phyloP scores from a whole-genome alignment of 2,797 vertebrate species.

The Phrynocephalus vlangalii region DNA sequence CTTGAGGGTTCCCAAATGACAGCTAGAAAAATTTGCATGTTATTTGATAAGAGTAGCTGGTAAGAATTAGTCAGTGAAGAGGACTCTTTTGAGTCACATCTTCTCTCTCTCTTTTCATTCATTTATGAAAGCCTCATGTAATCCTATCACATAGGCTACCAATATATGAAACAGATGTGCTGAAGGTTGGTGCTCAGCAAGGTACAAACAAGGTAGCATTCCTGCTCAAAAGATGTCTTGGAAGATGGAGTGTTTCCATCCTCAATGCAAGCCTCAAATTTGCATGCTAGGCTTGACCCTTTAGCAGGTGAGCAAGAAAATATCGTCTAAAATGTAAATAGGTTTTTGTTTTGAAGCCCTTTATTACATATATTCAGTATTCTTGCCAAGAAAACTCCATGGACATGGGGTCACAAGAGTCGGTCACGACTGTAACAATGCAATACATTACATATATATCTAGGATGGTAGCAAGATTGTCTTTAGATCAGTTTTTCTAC shows the following conservation, averaged over 20 bases:
- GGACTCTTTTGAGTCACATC: background rate
- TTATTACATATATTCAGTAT: background rate
- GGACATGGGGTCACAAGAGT: too few relatives aligned
- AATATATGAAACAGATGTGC: background rate
- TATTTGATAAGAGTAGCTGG: too few relatives aligned
- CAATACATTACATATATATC: background rate
- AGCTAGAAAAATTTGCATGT: too few relatives aligned
- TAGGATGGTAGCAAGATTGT: background rate
- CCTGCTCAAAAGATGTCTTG: background rate
- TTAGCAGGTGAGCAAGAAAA: background rate
- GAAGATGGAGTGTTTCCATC: background rate
- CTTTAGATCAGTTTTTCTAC: background rate
- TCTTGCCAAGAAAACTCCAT: too few relatives aligned
- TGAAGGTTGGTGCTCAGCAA: background rate
- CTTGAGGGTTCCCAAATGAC: too few relatives aligned
- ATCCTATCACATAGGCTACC: background rate
- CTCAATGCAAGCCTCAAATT: background rate
- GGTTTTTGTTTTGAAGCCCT: background rate
- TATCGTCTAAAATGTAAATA: background rate
- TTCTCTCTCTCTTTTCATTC: background rate
- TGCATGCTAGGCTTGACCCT: background rate
- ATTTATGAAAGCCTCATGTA: background rate
- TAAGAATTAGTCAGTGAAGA: too few relatives aligned
- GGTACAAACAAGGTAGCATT: background rate
- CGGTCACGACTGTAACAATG: too few relatives aligned